Evolutionary conservation across 2,797 vertebrate species (phyloP), one percentile per base, ranked within the genome.

Genomic region (Echiichthys vipera): DNA sequence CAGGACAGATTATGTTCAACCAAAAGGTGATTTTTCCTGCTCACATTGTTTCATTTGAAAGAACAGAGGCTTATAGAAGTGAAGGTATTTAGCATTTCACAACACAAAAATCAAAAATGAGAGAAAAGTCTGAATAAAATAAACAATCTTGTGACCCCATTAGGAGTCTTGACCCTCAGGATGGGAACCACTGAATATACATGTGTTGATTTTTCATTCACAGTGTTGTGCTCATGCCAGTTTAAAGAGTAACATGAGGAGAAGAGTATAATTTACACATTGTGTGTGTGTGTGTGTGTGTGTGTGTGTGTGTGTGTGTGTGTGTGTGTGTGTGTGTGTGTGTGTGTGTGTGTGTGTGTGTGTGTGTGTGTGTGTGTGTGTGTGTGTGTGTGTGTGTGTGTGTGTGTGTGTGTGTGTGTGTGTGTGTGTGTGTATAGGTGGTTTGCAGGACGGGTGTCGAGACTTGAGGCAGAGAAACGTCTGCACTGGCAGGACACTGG

Each of bases 401-500:
- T 46, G 36, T 65, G 46, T 63, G 65, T 74, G 37, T 25, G 29
- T 29, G 55, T 37, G 20, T 66, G 54, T 72, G 7, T 46, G 12
- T 7, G 9, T 47, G 32, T 65, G 47, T 65, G 55, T 74, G 29
- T 74, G 2, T 65, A 3, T 55, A 97, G 96, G 77, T 97, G 97
- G 97, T 98, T 96, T 51, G 93, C 86, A 0, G 97, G 96, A 57
- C 91, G 93, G 51, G 95, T 97, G 77, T 96, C 96, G 36, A 90
- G 96, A 66, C 94, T 94, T 0, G 91, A 94, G 56, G 96, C 97
- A 0, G 97, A 98, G 84, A 91, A 95, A 76, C 91, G 79, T 37
- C 94, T 98, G 37, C 92, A 91, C 40, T 88, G 92, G 77, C 86
- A 91, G 68, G 91, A 91, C 20, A 51, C 74, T 0, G 92, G 97